Percentiles rank a stretch among this genome's conserved stretches.
These are phyloP conservation scores for Furcifer pardalis DNA, from an alignment of 2,797 vertebrate species.

Conservation along the genomic window DNA sequence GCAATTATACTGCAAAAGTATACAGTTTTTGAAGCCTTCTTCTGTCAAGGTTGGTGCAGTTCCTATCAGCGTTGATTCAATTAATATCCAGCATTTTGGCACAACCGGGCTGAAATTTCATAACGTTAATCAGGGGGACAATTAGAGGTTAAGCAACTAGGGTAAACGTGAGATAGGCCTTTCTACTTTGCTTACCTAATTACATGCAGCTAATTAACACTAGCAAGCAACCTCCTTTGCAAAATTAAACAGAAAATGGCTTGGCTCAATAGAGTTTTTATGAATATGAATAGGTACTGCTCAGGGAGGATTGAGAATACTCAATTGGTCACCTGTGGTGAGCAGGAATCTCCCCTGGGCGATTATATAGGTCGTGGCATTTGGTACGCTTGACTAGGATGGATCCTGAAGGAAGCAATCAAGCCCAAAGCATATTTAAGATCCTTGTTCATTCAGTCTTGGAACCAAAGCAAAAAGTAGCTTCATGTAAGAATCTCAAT, in stretches of 20 bases:
- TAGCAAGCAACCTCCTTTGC: neutral
- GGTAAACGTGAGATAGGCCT: constrained; percentile 2
- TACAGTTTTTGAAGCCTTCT: neutral
- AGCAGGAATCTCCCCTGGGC: neutral
- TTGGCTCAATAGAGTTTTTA: neutral
- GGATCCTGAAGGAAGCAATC: too few species aligned
- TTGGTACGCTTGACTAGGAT: neutral
- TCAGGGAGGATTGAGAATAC: neutral
- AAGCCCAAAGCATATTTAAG: neutral
- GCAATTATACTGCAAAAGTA: neutral
- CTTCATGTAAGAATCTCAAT: neutral
- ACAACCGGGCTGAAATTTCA: constrained; percentile 9
- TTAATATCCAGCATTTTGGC: neutral
- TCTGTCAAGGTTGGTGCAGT: neutral
- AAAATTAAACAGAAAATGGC: neutral
- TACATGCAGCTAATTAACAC: constrained; percentile 19
- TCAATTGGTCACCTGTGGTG: neutral
- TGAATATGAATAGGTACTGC: neutral
- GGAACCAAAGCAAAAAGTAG: neutral
- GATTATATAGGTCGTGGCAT: neutral
- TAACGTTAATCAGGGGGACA: constrained; percentile 13
- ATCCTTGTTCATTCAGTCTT: neutral
- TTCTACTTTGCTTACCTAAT: constrained; percentile 18
- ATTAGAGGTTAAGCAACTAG: constrained; percentile 33
- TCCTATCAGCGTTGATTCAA: neutral